Base-by-base conservation (phyloP, 2,888 invertebrate genomes). In the Leucophenga montana region DNA sequence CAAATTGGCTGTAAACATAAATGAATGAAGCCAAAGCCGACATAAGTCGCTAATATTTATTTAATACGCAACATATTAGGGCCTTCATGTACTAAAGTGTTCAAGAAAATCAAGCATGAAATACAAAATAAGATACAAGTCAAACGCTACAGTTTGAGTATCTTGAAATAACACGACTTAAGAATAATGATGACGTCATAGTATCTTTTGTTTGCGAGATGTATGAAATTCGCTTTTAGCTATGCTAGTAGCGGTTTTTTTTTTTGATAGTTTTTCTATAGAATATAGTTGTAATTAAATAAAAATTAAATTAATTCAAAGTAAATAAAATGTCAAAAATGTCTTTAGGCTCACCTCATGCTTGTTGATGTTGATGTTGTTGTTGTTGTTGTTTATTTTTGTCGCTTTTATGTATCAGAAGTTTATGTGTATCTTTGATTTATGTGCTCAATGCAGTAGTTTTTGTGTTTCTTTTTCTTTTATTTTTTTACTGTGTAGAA, bases 281-380 rank as follows among this genome's bases (percentile, higher is more conserved):
- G 14, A 14, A 13, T 27, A 56, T 22, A 56, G 22, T 20, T 22
- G 13, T 56, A 22, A 56, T 11, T 11, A 6, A 57, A 57, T 4
- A 57, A 57, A 20, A 54, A 20, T 54, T 14, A 54, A 9, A 18
- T 11, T 53, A 53, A 16, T 3, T 14, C 18, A 13, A 54, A 54
- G n/a, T 13, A 20, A 56, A 27, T 6, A 33, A 27, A 27, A 57
- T n/a, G 27, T 9, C 9, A 22, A 14, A 56, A 20, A 22, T 22
- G 56, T 22, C 20, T 22, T 14, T 6, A 6, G 14, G 20, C 57
- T 57, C 57, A 57, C 57, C 57, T 57, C 57, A 57, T 57, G 8
- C 8, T 53, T 54, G 20, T 54, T 16, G 54, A 31, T 22, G 13
- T 31, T 22, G 20, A 11, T 22, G 9, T 14, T 56, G 1, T 11